Conservation (phyloP, 2,113 vertebrate species). For the Xenus cinereus region DNA sequence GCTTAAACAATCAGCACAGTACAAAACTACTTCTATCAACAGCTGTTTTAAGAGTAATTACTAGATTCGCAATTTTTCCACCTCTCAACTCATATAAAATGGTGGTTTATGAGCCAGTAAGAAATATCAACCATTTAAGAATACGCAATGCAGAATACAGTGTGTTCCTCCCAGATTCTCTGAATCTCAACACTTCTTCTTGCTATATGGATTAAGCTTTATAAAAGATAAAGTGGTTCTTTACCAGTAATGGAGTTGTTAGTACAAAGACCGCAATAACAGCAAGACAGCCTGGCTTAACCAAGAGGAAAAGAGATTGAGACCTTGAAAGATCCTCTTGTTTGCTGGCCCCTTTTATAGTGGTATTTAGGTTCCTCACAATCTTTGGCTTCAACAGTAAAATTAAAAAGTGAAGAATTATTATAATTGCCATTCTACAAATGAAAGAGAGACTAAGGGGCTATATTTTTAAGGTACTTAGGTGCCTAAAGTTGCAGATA, state of each 20-base stretch:
- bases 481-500: background rate
- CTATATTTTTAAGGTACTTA: slow-evolving; percentile 2
- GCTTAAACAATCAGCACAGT: background rate
- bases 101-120: background rate
- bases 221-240: background rate
- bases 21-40: background rate
- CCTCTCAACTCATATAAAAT: background rate
- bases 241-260: background rate
- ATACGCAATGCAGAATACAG: background rate
- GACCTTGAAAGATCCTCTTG: background rate
- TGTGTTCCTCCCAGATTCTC: background rate
- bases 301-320: background rate
- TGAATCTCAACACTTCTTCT: background rate
- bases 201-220: background rate
- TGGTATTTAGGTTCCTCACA: background rate
- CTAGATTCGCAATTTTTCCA: background rate
- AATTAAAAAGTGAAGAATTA: background rate
- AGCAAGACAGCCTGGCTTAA: background rate
- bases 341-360: background rate
- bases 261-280: background rate
- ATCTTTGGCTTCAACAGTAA: background rate
- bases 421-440: background rate
- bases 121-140: background rate
- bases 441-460: background rate
- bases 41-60: background rate